phyloP scores from a whole-genome alignment of 2,888 invertebrate genomes.

The Dorcus parallelipipedus region DNA sequence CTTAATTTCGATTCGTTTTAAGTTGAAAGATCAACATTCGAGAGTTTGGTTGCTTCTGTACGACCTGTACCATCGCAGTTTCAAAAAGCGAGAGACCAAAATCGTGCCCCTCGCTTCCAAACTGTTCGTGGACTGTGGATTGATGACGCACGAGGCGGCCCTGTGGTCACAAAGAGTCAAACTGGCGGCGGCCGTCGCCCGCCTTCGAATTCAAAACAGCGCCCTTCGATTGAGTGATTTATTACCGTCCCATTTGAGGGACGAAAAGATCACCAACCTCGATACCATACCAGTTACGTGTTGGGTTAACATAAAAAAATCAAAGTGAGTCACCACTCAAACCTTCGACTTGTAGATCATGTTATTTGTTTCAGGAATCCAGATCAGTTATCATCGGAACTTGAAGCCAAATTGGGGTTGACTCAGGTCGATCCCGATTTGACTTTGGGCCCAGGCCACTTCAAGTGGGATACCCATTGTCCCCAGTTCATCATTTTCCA shows the following conservation, averaged over 20 bases:
- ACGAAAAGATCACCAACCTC: conserved; percentile 61
- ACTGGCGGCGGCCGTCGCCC: conserved; percentile 73
- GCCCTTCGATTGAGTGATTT: conserved; percentile 67
- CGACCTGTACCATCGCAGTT: conserved; percentile 66
- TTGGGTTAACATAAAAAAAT: conserved; percentile 75
- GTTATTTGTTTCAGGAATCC: conserved; percentile 4
- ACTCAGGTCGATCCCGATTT: conserved; percentile 31
- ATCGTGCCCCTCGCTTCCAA: conserved; percentile 32
- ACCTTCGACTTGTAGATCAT: no score
- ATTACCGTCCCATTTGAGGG: conserved; percentile 68
- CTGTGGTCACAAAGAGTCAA: conserved; percentile 65
- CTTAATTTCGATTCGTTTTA: neutral
- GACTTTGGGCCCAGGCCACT: conserved; percentile 31
- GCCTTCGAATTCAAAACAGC: conserved; percentile 70
- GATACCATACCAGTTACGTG: conserved; percentile 61
- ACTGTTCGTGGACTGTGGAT: conserved; percentile 37
- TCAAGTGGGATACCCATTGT: conserved; percentile 49
- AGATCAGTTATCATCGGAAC: conserved; percentile 6
- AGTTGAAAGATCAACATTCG: conserved; percentile 32
- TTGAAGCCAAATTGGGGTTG: conserved; percentile 26
- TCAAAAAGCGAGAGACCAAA: conserved; percentile 42
- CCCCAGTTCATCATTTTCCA: conserved; percentile 56
- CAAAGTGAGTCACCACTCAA: conserved; percentile 52
- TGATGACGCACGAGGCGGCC: conserved; percentile 57
- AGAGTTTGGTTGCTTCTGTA: conserved; percentile 66